Conservation (phyloP, 2,888 invertebrate species). For the Fragum sueziense region DNA sequence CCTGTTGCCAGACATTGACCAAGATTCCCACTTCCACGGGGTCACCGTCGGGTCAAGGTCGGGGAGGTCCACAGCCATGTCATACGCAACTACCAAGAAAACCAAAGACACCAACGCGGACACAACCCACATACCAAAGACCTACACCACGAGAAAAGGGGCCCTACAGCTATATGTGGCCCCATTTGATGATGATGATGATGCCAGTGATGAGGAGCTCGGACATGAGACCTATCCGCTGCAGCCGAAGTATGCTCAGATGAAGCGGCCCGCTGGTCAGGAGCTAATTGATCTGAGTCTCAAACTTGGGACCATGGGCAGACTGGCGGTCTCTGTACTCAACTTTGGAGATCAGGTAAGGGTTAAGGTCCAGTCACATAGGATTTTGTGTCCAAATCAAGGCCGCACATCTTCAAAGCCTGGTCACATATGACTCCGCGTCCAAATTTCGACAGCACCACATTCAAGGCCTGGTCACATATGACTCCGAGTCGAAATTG, state of each 20-base stretch:
- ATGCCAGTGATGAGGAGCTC: slow-evolving; percentile 14
- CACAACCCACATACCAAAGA: slow-evolving; percentile 71
- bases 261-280: slow-evolving; percentile 51
- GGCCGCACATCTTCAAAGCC: too few species aligned
- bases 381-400: too few species aligned
- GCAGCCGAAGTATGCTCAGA: slow-evolving; percentile 48
- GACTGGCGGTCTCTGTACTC: slow-evolving; percentile 74
- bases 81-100: slow-evolving; percentile 29
- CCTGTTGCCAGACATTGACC: slow-evolving; percentile 47
- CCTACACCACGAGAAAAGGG: slow-evolving; percentile 77
- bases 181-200: slow-evolving; percentile 61
- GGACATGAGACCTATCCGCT: slow-evolving; percentile 20
- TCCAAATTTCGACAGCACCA: too few species aligned
- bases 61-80: slow-evolving; percentile 54
- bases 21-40: slow-evolving; percentile 72
- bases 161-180: slow-evolving; percentile 76
- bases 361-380: too few species aligned
- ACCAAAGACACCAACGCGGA: slow-evolving; percentile 36
- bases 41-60: slow-evolving; percentile 70
- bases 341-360: slow-evolving; percentile 77
- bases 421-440: too few species aligned
- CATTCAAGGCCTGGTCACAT: too few species aligned
- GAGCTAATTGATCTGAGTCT: slow-evolving; percentile 71
- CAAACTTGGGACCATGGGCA: slow-evolving; percentile 74
- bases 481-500: too few species aligned